phyloP scores from a whole-genome alignment of 1,140 invertebrate genomes.

The Drosophila pseudoobscura region DNA sequence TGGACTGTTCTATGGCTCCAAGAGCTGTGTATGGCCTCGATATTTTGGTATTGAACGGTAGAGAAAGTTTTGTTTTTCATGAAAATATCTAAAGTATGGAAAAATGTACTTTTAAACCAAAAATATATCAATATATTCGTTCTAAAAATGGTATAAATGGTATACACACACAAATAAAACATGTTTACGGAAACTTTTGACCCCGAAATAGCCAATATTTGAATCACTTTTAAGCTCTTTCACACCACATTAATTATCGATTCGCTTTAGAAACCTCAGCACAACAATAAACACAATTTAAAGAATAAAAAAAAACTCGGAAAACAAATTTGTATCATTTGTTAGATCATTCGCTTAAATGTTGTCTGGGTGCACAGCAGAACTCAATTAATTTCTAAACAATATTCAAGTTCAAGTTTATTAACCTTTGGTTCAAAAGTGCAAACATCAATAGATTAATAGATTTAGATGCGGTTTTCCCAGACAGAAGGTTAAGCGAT shows the following conservation, averaged over 20 bases:
- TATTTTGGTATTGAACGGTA: not conserved
- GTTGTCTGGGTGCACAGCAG: slow-evolving; percentile 29
- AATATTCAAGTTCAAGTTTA: slow-evolving; percentile 72
- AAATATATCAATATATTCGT: too few relatives aligned
- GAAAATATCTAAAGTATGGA: too few relatives aligned
- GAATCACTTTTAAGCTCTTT: not conserved
- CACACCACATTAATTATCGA: slow-evolving; percentile 11
- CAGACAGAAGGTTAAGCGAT: slow-evolving; percentile 24
- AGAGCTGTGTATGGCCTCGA: slow-evolving; percentile 9
- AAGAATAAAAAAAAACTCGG: slow-evolving; percentile 7
- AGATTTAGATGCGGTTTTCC: slow-evolving; percentile 27
- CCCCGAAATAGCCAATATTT: too few relatives aligned
- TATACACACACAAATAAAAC: too few relatives aligned
- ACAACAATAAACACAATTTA: slow-evolving; percentile 33
- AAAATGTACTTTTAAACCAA: too few relatives aligned
- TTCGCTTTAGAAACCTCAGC: not conserved
- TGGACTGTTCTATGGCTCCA: slow-evolving; percentile 29
- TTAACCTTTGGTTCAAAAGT: slow-evolving; percentile 61
- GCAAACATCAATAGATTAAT: slow-evolving; percentile 44
- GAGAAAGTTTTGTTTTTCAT: slow-evolving; percentile 7
- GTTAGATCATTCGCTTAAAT: slow-evolving; percentile 28
- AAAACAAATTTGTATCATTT: slow-evolving; percentile 38
- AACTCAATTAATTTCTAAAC: slow-evolving; percentile 61
- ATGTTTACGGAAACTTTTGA: too few relatives aligned
- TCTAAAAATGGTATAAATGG: too few relatives aligned